Evolutionary conservation across 2,888 invertebrate species (phyloP).

Genomic region (Germaria angustata): DNA sequence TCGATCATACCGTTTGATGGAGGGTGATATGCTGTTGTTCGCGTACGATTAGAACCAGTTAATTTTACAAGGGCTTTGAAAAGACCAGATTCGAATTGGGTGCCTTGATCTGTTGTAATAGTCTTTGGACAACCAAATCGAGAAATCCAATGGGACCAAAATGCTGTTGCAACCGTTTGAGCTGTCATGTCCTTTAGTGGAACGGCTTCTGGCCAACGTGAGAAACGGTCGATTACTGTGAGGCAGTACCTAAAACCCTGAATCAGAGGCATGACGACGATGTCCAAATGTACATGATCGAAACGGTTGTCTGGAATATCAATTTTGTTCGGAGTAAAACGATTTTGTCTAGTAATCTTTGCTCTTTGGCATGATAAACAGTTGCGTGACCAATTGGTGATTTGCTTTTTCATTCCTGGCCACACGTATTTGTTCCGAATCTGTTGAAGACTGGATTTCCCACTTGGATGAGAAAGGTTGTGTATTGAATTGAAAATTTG

Average conservation of each 20-base stretch:
- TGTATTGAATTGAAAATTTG: constrained; percentile 20
- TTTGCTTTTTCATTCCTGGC: constrained; percentile 57
- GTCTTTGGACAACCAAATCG: constrained; percentile 1
- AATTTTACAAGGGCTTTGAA: constrained; percentile 32
- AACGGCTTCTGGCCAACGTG: constrained; percentile 3
- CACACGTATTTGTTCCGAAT: constrained; percentile 51
- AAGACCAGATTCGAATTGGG: constrained; percentile 48
- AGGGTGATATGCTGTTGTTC: constrained; percentile 59
- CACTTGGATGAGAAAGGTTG: constrained; percentile 14
- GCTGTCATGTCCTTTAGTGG: constrained; percentile 1
- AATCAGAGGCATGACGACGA: constrained; percentile 30
- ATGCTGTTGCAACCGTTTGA: background rate
- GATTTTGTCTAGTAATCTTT: constrained; percentile 14
- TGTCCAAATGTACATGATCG: constrained; percentile 78
- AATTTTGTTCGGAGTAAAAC: constrained; percentile 10
- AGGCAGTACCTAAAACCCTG: constrained; percentile 14
- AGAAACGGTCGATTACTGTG: constrained; percentile 1
- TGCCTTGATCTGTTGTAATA: constrained; percentile 32
- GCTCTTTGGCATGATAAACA: constrained; percentile 49
- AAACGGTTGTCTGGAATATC: constrained; percentile 66
- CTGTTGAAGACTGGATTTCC: constrained; percentile 30
- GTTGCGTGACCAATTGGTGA: constrained; percentile 30
- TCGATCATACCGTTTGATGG: constrained; percentile 61
- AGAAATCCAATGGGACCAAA: constrained; percentile 11
- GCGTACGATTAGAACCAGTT: constrained; percentile 38